Evolutionary conservation across 2,113 vertebrate species (phyloP), one percentile per base, ranked within the genome.

Genomic region (Hippocampus zosterae): DNA sequence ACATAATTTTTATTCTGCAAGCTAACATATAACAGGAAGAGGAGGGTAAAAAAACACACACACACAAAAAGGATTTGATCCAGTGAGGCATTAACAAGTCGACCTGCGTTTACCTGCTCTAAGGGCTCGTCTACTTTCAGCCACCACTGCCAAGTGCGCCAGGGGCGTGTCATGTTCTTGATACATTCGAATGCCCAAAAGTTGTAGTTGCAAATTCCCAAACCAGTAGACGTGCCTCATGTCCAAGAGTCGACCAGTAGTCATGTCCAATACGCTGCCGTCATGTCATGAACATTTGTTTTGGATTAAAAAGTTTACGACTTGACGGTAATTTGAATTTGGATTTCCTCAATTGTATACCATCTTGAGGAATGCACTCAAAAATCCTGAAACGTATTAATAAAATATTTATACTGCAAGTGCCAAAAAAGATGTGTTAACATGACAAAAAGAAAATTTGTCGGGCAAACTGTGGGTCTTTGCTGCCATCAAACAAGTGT

Each of bases 1-100:
- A 56, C 59, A 69, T 86, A 81, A 88, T 90, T 82, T 83, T 75
- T 85, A 85, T 88, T 85, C 80, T 75, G 72, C 57, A 44, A 33
- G 15, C 16, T 21, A 62, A 62, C 33, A 63, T 59, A 59, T 16
- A 27, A 25, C 23, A 27, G 2, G 12, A 27, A 27, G 11, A 27
- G 5, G 55, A 27, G 23, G 10, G 19, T 57, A 15, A 57, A 16
- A 33, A 16, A 19, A 15, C 29, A 63, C 10, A 27, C 13, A 57
- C 23, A 57, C 23, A 5, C 23, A 25, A 57, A 37, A 41, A 8
- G 61, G 9, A 23, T 64, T n/a, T n/a, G 37, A 13, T n/a, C 11
- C 19, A 41, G 5, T 64, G 4, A 64, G 62, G 62, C n/a, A 23
- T 42, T 13, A 60, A 64, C 21, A 25, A 25, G n/a, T 12, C 42